Evolutionary conservation across 53 echinoderm and acorn worm species (phyloP), one percentile per base, ranked within the genome.

Genomic region (Antedon mediterranea): DNA sequence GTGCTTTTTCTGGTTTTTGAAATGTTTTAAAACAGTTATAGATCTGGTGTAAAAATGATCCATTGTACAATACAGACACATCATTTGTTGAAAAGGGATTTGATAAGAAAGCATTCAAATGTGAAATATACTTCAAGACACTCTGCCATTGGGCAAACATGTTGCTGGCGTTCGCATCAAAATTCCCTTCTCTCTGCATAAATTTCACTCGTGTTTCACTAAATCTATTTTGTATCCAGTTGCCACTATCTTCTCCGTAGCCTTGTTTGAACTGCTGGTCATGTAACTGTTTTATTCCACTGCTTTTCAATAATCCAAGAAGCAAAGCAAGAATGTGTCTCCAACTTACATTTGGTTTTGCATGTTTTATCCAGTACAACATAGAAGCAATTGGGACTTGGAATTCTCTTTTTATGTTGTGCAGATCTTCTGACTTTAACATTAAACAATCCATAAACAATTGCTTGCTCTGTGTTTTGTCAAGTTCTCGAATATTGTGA

Each of bases 81-180:
- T 91, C 89, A 43, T 79, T 83, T 11, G 76, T 72, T 0, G 79
- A 85, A 57, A 83, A 81, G 11, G 89, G 89, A 14, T 43, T 18
- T 15, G 80, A 83, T 3, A 94, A 89, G 15, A 87, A 73, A 5
- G 79, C 79, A 72, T 89, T 94, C 33, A 94, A 79, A 71, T 78
- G 72, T 33, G 84, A 57, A 29, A 85, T 44, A 28, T 76, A 75
- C 71, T 85, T 43, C 28, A 84, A 27, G 32, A 90, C 90, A 73
- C 84, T 72, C 44, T 90, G 86, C 89, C 89, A 86, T 73, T 94
- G 94, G 9, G 94, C 85, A 75, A 89, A 87, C 29, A 81, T 79
- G 34, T 94, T 90, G 28, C 81, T 81, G 27, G 81, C 84, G 23
- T 86, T 81, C 5, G 82, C 43, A 70, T 93, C 86, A 74, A 77